A percentile compares a stretch with the other conserved stretches of the same genome.
Conservation (phyloP, 1,140 invertebrate species). For the Bemisia tabaci region DNA sequence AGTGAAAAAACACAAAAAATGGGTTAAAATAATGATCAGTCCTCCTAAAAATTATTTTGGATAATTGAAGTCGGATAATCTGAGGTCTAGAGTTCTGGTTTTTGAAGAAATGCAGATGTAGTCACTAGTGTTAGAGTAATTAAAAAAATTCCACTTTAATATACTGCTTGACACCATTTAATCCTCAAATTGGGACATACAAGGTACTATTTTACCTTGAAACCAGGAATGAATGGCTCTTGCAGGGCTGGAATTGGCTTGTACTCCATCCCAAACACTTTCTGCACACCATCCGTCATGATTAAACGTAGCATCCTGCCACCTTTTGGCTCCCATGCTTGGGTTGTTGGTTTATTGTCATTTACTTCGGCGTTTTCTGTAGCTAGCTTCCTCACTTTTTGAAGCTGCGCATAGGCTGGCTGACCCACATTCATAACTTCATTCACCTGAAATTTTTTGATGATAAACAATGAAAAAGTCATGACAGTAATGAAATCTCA, state of each 20-base stretch:
- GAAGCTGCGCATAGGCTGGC: slow-evolving; percentile 46
- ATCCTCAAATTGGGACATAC: too few relatives aligned
- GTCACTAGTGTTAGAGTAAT: too few relatives aligned
- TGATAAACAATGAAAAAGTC: slow-evolving; percentile 10
- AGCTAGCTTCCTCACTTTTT: slow-evolving; percentile 41
- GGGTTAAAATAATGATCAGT: too few relatives aligned
- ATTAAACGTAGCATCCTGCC: slow-evolving; percentile 44
- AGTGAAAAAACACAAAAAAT: too few relatives aligned
- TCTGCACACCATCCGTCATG: slow-evolving; percentile 59
- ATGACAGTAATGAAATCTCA: too few relatives aligned
- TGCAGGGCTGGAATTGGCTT: slow-evolving; percentile 44
- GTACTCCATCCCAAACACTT: slow-evolving; percentile 58
- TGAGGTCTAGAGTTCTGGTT: too few relatives aligned
- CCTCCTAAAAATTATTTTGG: too few relatives aligned
- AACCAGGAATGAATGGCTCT: slow-evolving; percentile 44
- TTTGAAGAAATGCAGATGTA: too few relatives aligned
- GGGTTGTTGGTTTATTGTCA: slow-evolving; percentile 28
- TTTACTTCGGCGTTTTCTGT: slow-evolving; percentile 36
- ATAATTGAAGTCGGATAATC: too few relatives aligned
- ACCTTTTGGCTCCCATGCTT: slow-evolving; percentile 29
- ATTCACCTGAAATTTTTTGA: slow-evolving; percentile 36
- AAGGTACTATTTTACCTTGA: too few relatives aligned
- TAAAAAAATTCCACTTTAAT: too few relatives aligned
- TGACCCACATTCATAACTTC: slow-evolving; percentile 41
- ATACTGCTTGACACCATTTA: too few relatives aligned